Conservation (phyloP, 2,888 invertebrate genomes). For the Diaprepes abbreviatus region DNA sequence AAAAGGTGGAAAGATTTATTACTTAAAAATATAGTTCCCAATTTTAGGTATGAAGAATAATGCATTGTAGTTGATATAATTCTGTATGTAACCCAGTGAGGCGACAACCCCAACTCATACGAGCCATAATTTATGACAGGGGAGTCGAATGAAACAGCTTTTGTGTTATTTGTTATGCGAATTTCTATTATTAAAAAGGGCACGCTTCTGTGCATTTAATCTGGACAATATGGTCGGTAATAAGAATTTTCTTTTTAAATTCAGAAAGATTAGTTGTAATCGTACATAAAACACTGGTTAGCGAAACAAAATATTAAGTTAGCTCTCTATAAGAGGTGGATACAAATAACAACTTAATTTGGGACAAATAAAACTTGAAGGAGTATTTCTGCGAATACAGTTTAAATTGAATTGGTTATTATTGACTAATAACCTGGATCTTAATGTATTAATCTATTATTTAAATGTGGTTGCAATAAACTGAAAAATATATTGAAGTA, state of each 20-base stretch:
- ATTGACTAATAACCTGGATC: too few species aligned
- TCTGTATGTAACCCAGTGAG: slow-evolving; percentile 34
- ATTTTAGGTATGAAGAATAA: slow-evolving; percentile 39
- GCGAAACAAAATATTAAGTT: too few species aligned
- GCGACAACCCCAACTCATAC: slow-evolving; percentile 47
- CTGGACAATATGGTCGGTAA: slow-evolving; percentile 59
- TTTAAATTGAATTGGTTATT: too few species aligned
- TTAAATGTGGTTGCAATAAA: too few species aligned
- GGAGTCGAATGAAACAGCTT: slow-evolving; percentile 51
- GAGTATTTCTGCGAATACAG: too few species aligned
- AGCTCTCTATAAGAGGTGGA: too few species aligned
- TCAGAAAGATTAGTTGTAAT: background rate
- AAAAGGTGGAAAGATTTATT: slow-evolving; percentile 40
- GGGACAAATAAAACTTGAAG: too few species aligned
- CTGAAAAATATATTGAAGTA: too few species aligned
- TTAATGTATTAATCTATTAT: too few species aligned
- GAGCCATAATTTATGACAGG: slow-evolving; percentile 54
- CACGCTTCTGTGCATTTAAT: slow-evolving; percentile 58
- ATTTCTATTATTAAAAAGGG: slow-evolving; percentile 60
- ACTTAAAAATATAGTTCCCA: slow-evolving; percentile 42
- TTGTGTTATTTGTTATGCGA: slow-evolving; percentile 57
- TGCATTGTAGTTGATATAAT: slow-evolving; percentile 37
- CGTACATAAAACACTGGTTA: too few species aligned
- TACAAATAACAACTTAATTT: too few species aligned
- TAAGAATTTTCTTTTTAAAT: slow-evolving; percentile 24